phyloP scores from a whole-genome alignment of 1,140 invertebrate species.

The Scaptomyza graminum region DNA sequence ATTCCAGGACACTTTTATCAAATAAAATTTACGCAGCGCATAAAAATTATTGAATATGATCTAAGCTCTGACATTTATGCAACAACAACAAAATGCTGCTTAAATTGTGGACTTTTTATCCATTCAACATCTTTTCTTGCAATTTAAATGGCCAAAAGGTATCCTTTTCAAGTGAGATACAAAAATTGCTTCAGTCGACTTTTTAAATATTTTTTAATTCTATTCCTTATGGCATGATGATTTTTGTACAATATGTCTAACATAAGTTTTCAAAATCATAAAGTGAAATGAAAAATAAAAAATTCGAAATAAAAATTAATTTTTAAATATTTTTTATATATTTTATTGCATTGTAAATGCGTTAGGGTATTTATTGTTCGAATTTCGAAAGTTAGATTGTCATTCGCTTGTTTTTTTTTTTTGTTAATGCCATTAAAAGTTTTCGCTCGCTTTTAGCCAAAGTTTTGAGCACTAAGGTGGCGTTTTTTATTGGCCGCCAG shows the following conservation, averaged over 20 bases:
- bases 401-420: slow-evolving; percentile 19
- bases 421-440: slow-evolving; percentile 81
- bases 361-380: slow-evolving; percentile 4
- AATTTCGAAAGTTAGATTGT: background rate
- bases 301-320: too few relatives aligned
- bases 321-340: too few relatives aligned
- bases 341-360: too few relatives aligned
- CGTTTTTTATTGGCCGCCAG: slow-evolving; percentile 72
- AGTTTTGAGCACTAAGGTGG: slow-evolving; percentile 72
- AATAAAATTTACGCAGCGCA: slow-evolving; percentile 74
- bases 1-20: slow-evolving; percentile 62
- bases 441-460: slow-evolving; percentile 64
- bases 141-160: slow-evolving; percentile 44
- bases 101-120: slow-evolving; percentile 29
- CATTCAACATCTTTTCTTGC: background rate
- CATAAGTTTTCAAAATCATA: too few relatives aligned
- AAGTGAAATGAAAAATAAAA: too few relatives aligned
- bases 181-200: background rate
- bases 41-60: slow-evolving; percentile 48
- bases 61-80: slow-evolving; percentile 6
- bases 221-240: too few relatives aligned
- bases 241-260: too few relatives aligned
- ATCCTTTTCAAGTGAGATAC: slow-evolving; percentile 20
- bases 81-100: slow-evolving; percentile 7
- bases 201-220: too few relatives aligned